A percentile compares a stretch with the other conserved stretches of the same genome.
phyloP scores from a whole-genome alignment of 2,888 invertebrate species.

The Patella depressa region DNA sequence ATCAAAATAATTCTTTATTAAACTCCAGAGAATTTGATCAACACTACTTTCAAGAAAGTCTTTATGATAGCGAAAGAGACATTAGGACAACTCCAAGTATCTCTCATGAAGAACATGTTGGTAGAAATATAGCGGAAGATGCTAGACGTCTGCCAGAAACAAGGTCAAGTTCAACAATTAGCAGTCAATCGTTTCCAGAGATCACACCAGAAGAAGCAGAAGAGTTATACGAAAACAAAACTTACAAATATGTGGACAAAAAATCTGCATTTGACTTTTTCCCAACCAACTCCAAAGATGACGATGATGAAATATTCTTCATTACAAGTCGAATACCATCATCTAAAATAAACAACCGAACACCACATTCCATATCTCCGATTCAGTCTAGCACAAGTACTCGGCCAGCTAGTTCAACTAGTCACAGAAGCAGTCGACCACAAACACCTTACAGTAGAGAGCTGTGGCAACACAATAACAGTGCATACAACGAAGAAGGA shows the following conservation, averaged over 20 bases:
- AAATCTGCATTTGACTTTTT: conserved; percentile 3
- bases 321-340: conserved; percentile 46
- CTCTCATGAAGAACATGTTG: conserved; percentile 39
- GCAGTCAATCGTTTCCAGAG: conserved; percentile 59
- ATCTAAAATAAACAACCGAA: conserved; percentile 17
- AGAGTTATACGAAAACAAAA: conserved; percentile 34
- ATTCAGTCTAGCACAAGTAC: conserved; percentile 5
- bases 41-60: background rate
- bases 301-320: conserved; percentile 56
- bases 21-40: background rate
- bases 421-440: conserved; percentile 36
- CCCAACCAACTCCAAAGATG: conserved; percentile 14
- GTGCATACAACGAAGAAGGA: background rate
- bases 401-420: conserved; percentile 22
- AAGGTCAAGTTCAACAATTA: conserved; percentile 56
- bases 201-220: conserved; percentile 57
- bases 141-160: conserved; percentile 32
- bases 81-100: conserved; percentile 35
- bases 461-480: conserved; percentile 24
- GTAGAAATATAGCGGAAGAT: conserved; percentile 34
- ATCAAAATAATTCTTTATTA: background rate
- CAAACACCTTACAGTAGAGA: conserved; percentile 47
- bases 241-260: conserved; percentile 5
- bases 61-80: conserved; percentile 16
- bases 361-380: background rate